These are phyloP conservation scores for Tetragonula carbonaria DNA, from an alignment of 2,888 invertebrate species.

Conservation along the genomic window DNA sequence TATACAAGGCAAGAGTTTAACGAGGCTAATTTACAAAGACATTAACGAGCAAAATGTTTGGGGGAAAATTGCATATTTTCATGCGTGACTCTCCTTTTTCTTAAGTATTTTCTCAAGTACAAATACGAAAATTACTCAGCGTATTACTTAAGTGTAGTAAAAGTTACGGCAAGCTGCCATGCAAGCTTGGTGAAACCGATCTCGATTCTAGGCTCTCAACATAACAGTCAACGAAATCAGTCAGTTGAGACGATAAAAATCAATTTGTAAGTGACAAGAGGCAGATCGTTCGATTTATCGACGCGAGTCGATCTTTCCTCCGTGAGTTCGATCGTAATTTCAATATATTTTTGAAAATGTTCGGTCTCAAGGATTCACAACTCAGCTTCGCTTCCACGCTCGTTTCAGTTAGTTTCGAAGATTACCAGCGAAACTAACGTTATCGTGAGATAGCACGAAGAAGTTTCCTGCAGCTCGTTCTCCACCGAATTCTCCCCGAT, in stretches of 20 bases:
- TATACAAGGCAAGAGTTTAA: not conserved
- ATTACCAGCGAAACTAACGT: not conserved
- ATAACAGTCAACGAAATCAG: too few species aligned
- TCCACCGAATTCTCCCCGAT: slow-evolving; percentile 28
- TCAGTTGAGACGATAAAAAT: too few species aligned
- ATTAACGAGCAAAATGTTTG: not conserved
- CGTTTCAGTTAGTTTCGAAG: not conserved
- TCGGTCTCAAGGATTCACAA: not conserved
- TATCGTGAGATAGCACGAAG: slow-evolving; percentile 20
- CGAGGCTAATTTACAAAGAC: not conserved
- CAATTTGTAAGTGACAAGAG: too few species aligned
- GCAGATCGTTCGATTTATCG: not conserved
- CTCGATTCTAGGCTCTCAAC: too few species aligned
- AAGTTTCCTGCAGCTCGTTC: not conserved
- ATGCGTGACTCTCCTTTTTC: too few species aligned
- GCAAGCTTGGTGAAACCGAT: too few species aligned
- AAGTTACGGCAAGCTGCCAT: too few species aligned
- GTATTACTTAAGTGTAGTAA: too few species aligned
- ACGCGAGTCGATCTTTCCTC: not conserved
- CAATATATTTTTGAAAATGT: not conserved
- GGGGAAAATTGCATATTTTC: not conserved
- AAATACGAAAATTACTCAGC: too few species aligned
- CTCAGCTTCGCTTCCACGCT: not conserved
- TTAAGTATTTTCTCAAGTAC: not conserved
- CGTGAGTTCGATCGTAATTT: too few species aligned